phyloP scores from a whole-genome alignment of 2,113 vertebrate genomes.

The Coryphaenoides rupestris region DNA sequence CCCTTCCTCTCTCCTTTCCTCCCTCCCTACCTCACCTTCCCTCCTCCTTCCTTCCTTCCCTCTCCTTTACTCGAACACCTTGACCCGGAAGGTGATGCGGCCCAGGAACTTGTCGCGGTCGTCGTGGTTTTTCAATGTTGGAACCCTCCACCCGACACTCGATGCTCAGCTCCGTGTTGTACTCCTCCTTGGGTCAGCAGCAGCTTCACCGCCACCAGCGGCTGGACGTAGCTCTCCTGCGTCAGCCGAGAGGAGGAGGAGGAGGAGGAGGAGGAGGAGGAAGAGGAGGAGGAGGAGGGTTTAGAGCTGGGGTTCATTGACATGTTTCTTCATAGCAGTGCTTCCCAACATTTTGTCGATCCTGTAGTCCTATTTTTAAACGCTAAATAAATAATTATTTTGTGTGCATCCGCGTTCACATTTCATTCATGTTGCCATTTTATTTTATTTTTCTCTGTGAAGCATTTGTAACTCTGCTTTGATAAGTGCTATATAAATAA shows the following conservation, averaged over 20 bases:
- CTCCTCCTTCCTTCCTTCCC: no score
- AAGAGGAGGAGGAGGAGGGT: not conserved
- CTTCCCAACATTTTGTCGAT: no score
- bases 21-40: not conserved
- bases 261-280: not conserved
- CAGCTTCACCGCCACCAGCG: slow-evolving; percentile 90
- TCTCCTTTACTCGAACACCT: slow-evolving; percentile 74
- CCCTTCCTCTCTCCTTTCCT: slow-evolving; percentile 4
- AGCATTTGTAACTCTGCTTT: no score
- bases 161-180: slow-evolving; percentile 79
- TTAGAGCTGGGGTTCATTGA: not conserved
- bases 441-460: no score
- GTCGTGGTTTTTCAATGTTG: slow-evolving; percentile 84
- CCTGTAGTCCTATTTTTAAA: no score
- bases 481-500: no score
- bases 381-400: no score
- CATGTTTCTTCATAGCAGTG: no score
- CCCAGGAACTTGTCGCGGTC: slow-evolving; percentile 96
- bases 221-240: slow-evolving; percentile 88
- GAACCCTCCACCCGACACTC: slow-evolving; percentile 88
- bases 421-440: no score
- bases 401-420: no score
- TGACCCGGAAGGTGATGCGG: slow-evolving; percentile 86
- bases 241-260: slow-evolving; percentile 8
- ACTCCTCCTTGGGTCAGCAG: slow-evolving; percentile 67